Evolutionary conservation across 1,140 invertebrate species (phyloP).

Genomic region (Drosophila tristis): DNA sequence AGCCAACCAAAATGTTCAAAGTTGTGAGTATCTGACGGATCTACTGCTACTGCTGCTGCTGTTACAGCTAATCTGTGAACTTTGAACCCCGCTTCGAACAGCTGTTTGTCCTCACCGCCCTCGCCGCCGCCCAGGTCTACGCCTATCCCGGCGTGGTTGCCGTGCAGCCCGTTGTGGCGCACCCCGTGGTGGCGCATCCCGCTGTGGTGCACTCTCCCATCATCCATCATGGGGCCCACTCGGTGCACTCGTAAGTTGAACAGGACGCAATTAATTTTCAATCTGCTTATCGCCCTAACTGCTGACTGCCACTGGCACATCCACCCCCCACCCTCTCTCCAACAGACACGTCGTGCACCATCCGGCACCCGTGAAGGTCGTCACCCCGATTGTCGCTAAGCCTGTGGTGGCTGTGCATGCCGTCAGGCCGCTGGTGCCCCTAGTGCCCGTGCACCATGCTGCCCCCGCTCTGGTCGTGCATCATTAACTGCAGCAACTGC

Average conservation of each 20-base stretch:
- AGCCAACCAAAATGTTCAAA: slow-evolving; percentile 71
- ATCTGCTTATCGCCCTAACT: slow-evolving; percentile 21
- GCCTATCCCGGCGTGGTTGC: slow-evolving; percentile 76
- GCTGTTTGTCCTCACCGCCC: slow-evolving; percentile 68
- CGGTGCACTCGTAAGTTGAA: slow-evolving; percentile 78
- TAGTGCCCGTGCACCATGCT: slow-evolving; percentile 85
- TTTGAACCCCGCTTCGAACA: slow-evolving; percentile 31
- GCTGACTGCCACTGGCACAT: slow-evolving; percentile 17
- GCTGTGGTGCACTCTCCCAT: slow-evolving; percentile 66
- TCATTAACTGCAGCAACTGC: slow-evolving; percentile 65
- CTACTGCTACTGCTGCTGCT: slow-evolving; percentile 9
- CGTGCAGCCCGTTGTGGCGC: slow-evolving; percentile 85
- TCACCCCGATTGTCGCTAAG: slow-evolving; percentile 71
- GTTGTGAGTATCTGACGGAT: slow-evolving; percentile 61
- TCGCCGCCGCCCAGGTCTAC: slow-evolving; percentile 57
- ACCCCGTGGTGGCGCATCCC: slow-evolving; percentile 62
- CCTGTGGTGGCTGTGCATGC: slow-evolving; percentile 85
- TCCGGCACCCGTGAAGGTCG: slow-evolving; percentile 73
- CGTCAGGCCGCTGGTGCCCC: slow-evolving; percentile 84
- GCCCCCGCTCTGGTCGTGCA: slow-evolving; percentile 85
- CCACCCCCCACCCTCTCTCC: neutral
- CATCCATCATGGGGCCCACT: slow-evolving; percentile 78
- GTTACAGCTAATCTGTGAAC: slow-evolving; percentile 25
- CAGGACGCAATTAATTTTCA: slow-evolving; percentile 18
- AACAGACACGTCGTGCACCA: slow-evolving; percentile 80